These are phyloP conservation scores for Scaptomyza pallida DNA, from an alignment of 1,140 invertebrate species.

Conservation along the genomic window DNA sequence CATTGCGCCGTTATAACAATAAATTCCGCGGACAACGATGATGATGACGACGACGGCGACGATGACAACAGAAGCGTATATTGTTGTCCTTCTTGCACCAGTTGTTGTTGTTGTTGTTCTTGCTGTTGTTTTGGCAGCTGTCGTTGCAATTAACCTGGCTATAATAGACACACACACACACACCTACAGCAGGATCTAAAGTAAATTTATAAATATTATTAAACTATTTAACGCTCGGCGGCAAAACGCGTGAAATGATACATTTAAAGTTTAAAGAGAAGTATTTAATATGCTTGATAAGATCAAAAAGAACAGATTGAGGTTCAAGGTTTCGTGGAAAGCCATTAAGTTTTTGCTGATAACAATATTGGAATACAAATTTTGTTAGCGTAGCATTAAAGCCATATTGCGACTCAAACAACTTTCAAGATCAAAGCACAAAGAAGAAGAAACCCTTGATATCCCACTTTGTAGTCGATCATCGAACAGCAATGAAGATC, in stretches of 20 bases:
- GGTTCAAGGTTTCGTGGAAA: no score
- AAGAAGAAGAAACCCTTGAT: not conserved
- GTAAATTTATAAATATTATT: conserved; percentile 58
- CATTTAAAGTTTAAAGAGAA: no score
- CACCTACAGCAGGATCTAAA: conserved; percentile 55
- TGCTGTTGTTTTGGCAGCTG: conserved; percentile 78
- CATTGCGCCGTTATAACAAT: conserved; percentile 80
- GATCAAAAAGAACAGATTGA: no score
- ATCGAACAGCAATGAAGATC: not conserved
- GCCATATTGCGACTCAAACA: not conserved
- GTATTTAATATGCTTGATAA: no score
- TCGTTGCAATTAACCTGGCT: conserved; percentile 79
- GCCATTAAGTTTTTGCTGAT: no score
- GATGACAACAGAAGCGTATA: conserved; percentile 48
- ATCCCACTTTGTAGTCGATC: conserved; percentile 12
- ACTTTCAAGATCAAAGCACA: conserved; percentile 23
- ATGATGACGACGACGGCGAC: conserved; percentile 47
- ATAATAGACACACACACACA: conserved; percentile 63
- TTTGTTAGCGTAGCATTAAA: not conserved
- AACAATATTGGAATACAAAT: not conserved
- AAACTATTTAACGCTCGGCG: not conserved
- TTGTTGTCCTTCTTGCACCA: conserved; percentile 40
- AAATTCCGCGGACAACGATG: conserved; percentile 63
- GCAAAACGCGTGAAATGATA: no score
- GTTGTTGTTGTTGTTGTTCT: conserved; percentile 67